These are phyloP conservation scores for Jordanella pulchra DNA, from an alignment of 2,797 vertebrate species.

Conservation along the genomic window DNA sequence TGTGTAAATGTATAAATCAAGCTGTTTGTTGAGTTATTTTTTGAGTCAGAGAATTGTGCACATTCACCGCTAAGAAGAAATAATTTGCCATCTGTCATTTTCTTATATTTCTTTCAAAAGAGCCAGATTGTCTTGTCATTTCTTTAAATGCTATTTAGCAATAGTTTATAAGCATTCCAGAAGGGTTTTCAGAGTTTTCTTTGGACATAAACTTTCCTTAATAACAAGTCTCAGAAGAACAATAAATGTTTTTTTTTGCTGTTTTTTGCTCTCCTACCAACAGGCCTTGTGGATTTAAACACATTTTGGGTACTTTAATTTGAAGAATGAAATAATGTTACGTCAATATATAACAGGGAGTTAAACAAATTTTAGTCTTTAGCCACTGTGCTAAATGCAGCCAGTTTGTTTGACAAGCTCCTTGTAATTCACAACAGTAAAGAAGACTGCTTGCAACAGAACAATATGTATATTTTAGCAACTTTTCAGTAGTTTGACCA, in stretches of 20 bases:
- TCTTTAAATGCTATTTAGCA: neutral
- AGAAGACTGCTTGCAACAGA: neutral
- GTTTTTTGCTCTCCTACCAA: neutral
- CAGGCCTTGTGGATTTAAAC: neutral
- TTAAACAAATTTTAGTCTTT: neutral
- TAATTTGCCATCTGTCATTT: conserved; percentile 1
- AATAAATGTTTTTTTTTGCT: neutral
- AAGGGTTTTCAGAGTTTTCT: neutral
- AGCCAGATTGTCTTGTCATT: neutral
- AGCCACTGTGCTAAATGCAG: neutral
- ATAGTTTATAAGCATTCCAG: neutral
- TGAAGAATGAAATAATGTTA: neutral
- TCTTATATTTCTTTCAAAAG: conserved; percentile 7
- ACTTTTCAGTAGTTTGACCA: neutral
- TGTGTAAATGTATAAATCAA: conserved; percentile 16
- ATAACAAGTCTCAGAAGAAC: neutral
- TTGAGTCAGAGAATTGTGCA: conserved; percentile 1
- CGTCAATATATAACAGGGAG: neutral
- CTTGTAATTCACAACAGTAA: neutral
- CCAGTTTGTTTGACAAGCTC: neutral
- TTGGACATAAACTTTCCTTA: neutral
- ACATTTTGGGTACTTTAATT: neutral
- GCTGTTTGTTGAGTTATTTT: conserved; percentile 9
- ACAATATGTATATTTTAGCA: neutral
- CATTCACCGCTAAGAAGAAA: conserved; percentile 1